phyloP scores from a whole-genome alignment of 2,797 vertebrate genomes.

The Uromys caudimaculatus region DNA sequence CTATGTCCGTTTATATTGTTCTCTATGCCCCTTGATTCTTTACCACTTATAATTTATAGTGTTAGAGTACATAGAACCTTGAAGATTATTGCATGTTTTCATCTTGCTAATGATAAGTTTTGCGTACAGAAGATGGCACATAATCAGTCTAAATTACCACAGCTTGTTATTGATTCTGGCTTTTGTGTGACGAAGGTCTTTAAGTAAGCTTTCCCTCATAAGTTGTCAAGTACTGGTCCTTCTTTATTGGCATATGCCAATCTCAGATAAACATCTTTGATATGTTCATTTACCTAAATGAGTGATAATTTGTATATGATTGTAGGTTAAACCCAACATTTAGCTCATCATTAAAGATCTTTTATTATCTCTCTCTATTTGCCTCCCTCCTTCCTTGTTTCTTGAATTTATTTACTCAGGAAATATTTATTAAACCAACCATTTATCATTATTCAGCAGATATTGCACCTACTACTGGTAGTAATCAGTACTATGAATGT shows the following conservation, averaged over 20 bases:
- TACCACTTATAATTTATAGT: background rate
- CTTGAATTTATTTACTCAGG: background rate
- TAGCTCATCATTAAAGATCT: background rate
- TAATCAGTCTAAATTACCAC: background rate
- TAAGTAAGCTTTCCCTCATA: background rate
- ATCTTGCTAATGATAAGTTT: background rate
- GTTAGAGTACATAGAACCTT: background rate
- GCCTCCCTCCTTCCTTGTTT: background rate
- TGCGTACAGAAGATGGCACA: background rate
- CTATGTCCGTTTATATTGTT: background rate
- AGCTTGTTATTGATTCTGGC: background rate
- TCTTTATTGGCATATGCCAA: background rate
- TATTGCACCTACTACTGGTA: background rate
- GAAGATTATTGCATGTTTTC: background rate
- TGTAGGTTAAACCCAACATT: background rate
- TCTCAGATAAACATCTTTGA: background rate
- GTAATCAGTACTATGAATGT: background rate
- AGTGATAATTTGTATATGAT: background rate
- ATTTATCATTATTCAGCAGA: background rate
- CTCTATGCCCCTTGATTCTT: background rate
- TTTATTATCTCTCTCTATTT: background rate
- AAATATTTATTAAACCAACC: constrained; percentile 1
- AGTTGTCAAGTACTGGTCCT: background rate
- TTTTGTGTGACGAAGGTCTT: background rate
- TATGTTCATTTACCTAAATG: background rate